Conservation (phyloP, 1,140 invertebrate species). For the Penaeus vannamei region DNA sequence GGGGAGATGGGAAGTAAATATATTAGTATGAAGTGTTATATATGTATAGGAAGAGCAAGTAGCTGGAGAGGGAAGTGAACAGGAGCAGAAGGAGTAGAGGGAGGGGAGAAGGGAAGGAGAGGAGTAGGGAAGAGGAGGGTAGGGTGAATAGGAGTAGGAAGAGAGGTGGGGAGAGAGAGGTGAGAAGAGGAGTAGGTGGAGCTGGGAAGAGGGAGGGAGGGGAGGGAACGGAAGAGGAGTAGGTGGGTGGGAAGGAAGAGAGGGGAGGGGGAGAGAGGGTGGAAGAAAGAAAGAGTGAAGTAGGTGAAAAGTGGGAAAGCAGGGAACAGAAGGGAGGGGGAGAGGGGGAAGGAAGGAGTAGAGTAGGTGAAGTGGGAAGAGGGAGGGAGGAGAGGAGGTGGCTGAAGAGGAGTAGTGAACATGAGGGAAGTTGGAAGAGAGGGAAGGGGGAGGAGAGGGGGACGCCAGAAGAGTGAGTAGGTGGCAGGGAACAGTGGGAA, state of each 20-base stretch:
- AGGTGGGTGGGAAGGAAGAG: background rate
- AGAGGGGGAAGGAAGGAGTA: background rate
- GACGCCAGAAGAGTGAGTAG: background rate
- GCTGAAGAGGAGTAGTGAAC: too few species aligned
- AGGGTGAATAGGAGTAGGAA: background rate
- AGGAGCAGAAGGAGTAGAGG: background rate
- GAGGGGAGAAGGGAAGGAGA: background rate
- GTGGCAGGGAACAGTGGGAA: too few species aligned
- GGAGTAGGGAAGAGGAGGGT: background rate
- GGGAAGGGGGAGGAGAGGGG: too few species aligned
- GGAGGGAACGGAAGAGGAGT: background rate
- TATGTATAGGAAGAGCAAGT: too few species aligned
- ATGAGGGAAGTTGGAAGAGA: too few species aligned
- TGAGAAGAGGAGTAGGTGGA: background rate
- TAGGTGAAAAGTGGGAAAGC: background rate
- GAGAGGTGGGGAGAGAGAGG: background rate
- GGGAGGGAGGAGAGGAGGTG: too few species aligned
- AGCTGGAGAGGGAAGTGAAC: background rate
- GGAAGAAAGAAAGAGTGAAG: background rate
- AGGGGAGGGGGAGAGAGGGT: background rate
- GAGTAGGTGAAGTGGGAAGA: too few species aligned
- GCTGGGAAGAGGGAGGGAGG: background rate
- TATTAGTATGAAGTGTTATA: too few species aligned
- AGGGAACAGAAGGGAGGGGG: background rate
- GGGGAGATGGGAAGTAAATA: too few species aligned